These are phyloP conservation scores for Anas bahamensis DNA, from an alignment of 2,797 vertebrate species.

Conservation along the genomic window DNA sequence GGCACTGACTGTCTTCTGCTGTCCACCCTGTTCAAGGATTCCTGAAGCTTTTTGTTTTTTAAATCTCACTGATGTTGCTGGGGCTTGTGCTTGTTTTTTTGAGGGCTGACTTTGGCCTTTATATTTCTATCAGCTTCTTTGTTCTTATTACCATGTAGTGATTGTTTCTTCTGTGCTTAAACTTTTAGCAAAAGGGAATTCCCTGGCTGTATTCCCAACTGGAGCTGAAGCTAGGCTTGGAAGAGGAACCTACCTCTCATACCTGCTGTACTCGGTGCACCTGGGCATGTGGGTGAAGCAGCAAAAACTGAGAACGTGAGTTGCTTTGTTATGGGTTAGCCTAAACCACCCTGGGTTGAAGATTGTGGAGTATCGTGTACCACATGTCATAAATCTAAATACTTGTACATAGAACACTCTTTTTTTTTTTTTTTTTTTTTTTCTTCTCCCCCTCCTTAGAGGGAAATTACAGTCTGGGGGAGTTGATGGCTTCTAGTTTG, in stretches of 20 bases:
- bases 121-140: background rate
- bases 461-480: too few species aligned
- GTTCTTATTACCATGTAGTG: background rate
- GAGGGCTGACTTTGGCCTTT: background rate
- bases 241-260: background rate
- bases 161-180: background rate
- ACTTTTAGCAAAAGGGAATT: background rate
- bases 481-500: background rate
- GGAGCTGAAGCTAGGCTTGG: background rate
- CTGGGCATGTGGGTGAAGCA: background rate
- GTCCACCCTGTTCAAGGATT: background rate
- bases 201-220: background rate
- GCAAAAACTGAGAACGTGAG: background rate
- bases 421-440: too few species aligned
- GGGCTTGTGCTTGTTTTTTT: background rate
- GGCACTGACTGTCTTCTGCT: background rate
- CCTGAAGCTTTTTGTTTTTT: background rate
- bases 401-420: too few species aligned
- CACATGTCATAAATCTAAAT: background rate
- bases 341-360: background rate
- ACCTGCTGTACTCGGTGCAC: fast-evolving
- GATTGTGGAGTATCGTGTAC: background rate
- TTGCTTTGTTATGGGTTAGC: background rate
- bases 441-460: too few species aligned
- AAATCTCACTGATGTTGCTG: background rate